Percentiles rank a stretch among this genome's conserved stretches.
phyloP scores from a whole-genome alignment of 2,113 vertebrate species.

The Meriones unguiculatus region DNA sequence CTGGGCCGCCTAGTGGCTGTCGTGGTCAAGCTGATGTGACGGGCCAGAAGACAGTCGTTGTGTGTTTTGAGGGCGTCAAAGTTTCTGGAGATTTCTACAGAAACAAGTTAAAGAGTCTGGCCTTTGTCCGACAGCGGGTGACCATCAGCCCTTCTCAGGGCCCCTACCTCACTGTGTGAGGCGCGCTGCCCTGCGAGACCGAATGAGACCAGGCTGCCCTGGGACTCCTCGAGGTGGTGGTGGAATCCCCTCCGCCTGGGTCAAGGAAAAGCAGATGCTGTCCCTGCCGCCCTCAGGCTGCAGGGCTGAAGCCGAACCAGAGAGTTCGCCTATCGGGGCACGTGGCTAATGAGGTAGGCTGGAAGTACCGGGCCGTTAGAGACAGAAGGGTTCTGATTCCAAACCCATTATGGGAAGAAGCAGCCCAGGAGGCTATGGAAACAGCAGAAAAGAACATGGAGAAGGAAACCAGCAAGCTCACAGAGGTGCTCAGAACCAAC shows the following conservation, averaged over 20 bases:
- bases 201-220: conserved; percentile 94
- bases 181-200: conserved; percentile 95
- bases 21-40: conserved; percentile 71
- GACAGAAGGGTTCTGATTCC: conserved; percentile 88
- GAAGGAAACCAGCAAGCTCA: conserved; percentile 91
- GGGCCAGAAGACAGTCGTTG: conserved; percentile 92
- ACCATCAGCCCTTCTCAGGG: conserved; percentile 95
- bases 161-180: conserved; percentile 94
- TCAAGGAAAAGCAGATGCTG: conserved; percentile 87
- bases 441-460: conserved; percentile 93
- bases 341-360: conserved; percentile 94
- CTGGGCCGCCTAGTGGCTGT: not conserved
- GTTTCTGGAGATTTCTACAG: not conserved
- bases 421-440: conserved; percentile 89
- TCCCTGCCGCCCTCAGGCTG: not conserved
- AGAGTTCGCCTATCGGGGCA: conserved; percentile 93
- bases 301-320: not conserved
- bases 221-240: conserved; percentile 94
- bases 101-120: conserved; percentile 87
- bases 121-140: conserved; percentile 94
- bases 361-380: conserved; percentile 96
- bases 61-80: conserved; percentile 93
- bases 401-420: conserved; percentile 93
- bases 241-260: conserved; percentile 93
- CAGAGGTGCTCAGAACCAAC: conserved; percentile 91